Conservation (phyloP, 2,113 vertebrate species). For the Labeo rohita region DNA sequence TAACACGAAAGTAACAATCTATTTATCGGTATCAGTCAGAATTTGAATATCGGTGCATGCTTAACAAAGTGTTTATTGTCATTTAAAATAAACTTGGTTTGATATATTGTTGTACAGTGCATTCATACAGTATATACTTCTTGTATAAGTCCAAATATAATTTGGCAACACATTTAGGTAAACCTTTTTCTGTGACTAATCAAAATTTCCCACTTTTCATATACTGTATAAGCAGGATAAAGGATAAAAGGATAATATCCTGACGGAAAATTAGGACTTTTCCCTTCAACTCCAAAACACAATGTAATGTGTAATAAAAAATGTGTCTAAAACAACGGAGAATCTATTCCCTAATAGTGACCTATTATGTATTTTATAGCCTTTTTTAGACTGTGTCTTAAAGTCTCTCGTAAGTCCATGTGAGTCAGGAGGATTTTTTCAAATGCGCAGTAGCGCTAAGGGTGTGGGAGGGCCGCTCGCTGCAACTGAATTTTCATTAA, state of each 20-base stretch:
- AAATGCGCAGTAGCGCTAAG: not conserved
- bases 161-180: not conserved
- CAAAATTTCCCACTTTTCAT: not conserved
- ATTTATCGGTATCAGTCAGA: not conserved
- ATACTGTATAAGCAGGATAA: not conserved
- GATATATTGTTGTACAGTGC: not conserved
- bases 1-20: not conserved
- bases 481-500: conserved; percentile 5
- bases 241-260: too few relatives aligned
- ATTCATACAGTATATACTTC: not conserved
- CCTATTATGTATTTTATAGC: too few relatives aligned
- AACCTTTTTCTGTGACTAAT: not conserved
- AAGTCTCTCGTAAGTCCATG: not conserved
- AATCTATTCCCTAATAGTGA: not conserved
- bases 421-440: not conserved
- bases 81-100: not conserved
- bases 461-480: not conserved
- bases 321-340: not conserved
- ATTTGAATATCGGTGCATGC: too few relatives aligned
- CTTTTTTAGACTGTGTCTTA: not conserved
- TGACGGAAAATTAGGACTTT: too few relatives aligned
- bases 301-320: not conserved
- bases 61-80: too few relatives aligned
- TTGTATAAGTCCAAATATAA: not conserved
- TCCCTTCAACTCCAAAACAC: not conserved